phyloP scores from a whole-genome alignment of 2,797 vertebrate species.

The Glyptemys insculpta region DNA sequence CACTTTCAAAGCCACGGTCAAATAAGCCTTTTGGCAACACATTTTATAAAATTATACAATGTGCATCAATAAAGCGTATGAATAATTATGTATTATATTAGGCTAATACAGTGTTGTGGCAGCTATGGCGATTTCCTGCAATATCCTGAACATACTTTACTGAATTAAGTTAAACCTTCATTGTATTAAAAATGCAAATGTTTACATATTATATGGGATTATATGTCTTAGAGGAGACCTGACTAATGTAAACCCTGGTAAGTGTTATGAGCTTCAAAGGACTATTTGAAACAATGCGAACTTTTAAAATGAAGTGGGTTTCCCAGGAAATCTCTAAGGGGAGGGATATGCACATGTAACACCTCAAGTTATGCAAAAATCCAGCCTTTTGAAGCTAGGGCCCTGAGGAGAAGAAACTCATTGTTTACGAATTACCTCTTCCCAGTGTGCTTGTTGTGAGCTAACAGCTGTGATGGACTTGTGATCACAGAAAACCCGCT shows the following conservation, averaged over 20 bases:
- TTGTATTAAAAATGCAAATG: not conserved
- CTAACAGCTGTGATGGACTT: not conserved
- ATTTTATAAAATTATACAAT: not conserved
- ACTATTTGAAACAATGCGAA: not conserved
- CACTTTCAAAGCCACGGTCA: not conserved
- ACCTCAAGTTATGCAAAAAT: not conserved
- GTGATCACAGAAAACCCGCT: not conserved
- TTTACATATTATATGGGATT: not conserved
- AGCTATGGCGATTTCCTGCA: not conserved
- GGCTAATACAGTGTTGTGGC: not conserved
- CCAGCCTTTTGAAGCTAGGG: not conserved
- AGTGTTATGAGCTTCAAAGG: not conserved
- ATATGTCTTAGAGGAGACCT: not conserved
- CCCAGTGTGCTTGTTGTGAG: not conserved
- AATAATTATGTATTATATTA: not conserved
- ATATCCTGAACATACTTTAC: not conserved
- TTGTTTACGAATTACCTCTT: not conserved
- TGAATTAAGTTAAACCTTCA: not conserved
- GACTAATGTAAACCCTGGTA: not conserved
- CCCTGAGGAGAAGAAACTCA: not conserved
- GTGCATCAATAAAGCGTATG: not conserved
- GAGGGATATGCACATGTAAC: not conserved
- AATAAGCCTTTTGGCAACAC: not conserved
- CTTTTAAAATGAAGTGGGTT: not conserved
- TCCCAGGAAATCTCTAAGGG: not conserved